Conservation (phyloP, 2,113 vertebrate species). For the Xyliphius kryptos region DNA sequence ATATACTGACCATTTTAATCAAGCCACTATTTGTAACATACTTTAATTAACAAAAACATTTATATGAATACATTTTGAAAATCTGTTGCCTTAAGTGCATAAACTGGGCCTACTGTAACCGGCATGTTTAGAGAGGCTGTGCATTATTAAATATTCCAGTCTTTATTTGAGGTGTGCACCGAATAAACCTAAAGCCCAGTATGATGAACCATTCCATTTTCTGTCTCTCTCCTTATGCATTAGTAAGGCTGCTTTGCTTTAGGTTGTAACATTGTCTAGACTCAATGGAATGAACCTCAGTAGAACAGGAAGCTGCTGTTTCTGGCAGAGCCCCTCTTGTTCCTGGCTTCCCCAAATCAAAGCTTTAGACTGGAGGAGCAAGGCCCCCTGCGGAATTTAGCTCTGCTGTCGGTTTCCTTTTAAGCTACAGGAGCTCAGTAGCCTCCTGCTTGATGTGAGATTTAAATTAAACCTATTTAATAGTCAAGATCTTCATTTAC, state of each 20-base stretch:
- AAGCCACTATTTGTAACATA: too few species aligned
- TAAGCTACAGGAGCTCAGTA: conserved; percentile 33
- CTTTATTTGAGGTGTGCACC: too few species aligned
- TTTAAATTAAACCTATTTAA: neutral
- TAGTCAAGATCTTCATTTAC: neutral
- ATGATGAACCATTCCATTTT: neutral
- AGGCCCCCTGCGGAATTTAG: conserved; percentile 48
- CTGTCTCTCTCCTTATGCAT: conserved; percentile 1
- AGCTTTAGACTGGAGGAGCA: conserved; percentile 47
- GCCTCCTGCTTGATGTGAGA: neutral
- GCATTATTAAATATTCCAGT: too few species aligned
- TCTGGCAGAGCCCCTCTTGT: conserved; percentile 11
- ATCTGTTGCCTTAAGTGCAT: too few species aligned
- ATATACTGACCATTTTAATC: too few species aligned
- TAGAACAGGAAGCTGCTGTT: neutral
- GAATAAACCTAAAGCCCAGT: neutral
- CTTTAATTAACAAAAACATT: too few species aligned
- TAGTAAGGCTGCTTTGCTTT: neutral
- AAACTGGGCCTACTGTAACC: too few species aligned
- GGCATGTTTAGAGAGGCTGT: too few species aligned
- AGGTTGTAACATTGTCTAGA: conserved; percentile 10
- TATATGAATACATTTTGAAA: too few species aligned
- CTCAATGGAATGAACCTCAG: conserved; percentile 1
- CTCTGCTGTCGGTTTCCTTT: conserved; percentile 50
- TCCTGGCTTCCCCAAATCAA: conserved; percentile 52